Evolutionary conservation across 64 coral and sea anemone species (phyloP), one percentile per base, ranked within the genome.

Genomic region (Montipora capricornis): DNA sequence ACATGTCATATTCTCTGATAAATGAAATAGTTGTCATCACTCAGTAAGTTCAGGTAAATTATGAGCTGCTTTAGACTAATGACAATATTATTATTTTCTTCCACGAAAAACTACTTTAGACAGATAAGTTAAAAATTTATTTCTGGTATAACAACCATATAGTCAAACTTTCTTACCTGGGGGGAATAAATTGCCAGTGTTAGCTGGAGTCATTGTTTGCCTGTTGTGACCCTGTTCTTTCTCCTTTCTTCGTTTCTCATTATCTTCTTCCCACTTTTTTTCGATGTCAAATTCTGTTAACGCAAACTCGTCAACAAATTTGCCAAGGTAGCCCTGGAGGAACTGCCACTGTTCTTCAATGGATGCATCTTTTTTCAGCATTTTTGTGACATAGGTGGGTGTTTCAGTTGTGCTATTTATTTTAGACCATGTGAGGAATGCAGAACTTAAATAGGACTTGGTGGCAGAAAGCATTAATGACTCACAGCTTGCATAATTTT

Each of bases 281-380:
- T 92, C 90, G 76, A 92, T 62, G 47, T 92, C 90, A 83, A 92
- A 84, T 82, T 92, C 70, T 84, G 50, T 47, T 20, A 92, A 29
- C 29, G 76, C 90, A 84, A 74, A 92, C 37, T 92, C 80, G 17
- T 84, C 90, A 16, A 92, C 90, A 92, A 92, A 92, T 16, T 92
- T 83, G 15, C 90, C 90, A 12, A 92, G 45, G 16, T 92, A 57
- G 12, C 52, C 8, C 10, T 22, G 11, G 20, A 92, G 46, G n/a
- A 51, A 71, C 5, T 59, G 67, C 90, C 80, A 75, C 20, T 92
- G 7, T 47, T 87, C 84, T 69, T 68, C 84, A 26, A 37, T 87
- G 68, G 84, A 87, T 87, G 84, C 84, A 87, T 87, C 47, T 69
- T 59, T 87, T 59, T 73, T 87, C 67, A 87, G 24, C 62, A 44